A percentile compares a stretch with the other conserved stretches of the same genome.
Evolutionary conservation across 2,113 vertebrate species (phyloP).

Genomic region (Ursus arctos): DNA sequence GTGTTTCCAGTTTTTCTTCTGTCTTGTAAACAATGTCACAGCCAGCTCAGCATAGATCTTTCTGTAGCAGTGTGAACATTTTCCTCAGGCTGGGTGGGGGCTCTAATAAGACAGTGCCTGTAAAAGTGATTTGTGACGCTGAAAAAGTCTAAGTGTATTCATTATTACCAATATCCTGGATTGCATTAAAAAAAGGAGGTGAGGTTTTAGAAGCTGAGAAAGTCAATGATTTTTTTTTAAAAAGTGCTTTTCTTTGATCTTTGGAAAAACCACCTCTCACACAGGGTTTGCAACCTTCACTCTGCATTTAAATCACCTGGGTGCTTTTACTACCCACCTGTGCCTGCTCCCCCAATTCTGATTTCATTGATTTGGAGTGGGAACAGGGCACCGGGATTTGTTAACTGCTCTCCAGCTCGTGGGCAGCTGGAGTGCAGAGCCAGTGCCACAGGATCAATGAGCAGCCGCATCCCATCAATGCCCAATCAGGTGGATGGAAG

Average conservation of each 20-base stretch:
- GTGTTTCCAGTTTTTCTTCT: background rate
- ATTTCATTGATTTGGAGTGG: background rate
- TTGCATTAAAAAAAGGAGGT: background rate
- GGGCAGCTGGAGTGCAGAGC: background rate
- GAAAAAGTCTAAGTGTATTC: background rate
- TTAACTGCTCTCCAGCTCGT: background rate
- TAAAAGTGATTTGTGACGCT: slow-evolving; percentile 41
- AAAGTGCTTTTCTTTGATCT: background rate
- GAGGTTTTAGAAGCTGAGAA: background rate
- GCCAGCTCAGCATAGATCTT: background rate
- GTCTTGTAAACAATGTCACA: slow-evolving; percentile 1
- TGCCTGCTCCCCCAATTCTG: background rate
- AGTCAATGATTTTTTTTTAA: background rate
- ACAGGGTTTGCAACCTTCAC: background rate
- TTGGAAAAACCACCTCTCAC: background rate
- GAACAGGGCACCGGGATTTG: background rate
- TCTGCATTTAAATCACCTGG: background rate
- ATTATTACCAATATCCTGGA: background rate
- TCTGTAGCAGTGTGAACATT: background rate
- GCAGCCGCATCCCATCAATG: background rate
- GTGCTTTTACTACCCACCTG: background rate
- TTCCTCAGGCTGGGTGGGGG: slow-evolving; percentile 34
- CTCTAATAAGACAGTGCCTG: background rate
- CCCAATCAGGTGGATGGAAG: background rate
- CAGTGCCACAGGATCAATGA: background rate